Evolutionary conservation across 2,888 invertebrate genomes (phyloP), one percentile per base, ranked within the genome.

Genomic region (Folsomia candida): DNA sequence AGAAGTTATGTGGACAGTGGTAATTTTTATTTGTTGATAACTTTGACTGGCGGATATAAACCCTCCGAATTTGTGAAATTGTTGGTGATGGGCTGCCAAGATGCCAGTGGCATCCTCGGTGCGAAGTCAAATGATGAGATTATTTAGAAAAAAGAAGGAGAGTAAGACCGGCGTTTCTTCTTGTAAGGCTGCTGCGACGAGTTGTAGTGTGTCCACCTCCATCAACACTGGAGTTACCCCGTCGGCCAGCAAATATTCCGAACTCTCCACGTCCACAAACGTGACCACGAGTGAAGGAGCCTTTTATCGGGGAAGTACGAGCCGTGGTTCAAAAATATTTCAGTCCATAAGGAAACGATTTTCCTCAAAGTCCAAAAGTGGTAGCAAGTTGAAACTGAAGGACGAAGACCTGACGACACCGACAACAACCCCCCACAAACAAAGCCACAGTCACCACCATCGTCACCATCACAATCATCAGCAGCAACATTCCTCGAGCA

Each of bases 31-130:
- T n/a, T n/a, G n/a, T n/a, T n/a, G n/a, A n/a, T n/a, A 9, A 14
- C 14, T 37, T 37, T 37, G 37, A 37, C 14, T 37, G 37, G 37
- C 37, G 37, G 37, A 37, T 9, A 14, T 37, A 37, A 37, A 4
- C 37, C 37, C 37, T 37, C 14, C 37, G 6, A 9, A 9, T 9
- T 4, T 37, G 14, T 37, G 6, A 6, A 4, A 54, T n/a, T n/a
- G 6, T 54, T 54, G 54, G 70, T 70, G 57, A 70, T 70, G 70
- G 70, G 70, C 65, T 58, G 68, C 67, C 62, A 76, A 74, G 74
- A 76, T 76, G 76, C 76, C 76, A 64, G 76, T 76, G 74, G 76
- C 76, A 76, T 76, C 76, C 71, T 73, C 76, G 69, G 72, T 76
- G 58, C 67, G 74, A 59, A 76, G 73, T 70, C 76, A 76, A 73